Base-by-base conservation (phyloP, 1,140 invertebrate species). In the Panulirus ornatus region DNA sequence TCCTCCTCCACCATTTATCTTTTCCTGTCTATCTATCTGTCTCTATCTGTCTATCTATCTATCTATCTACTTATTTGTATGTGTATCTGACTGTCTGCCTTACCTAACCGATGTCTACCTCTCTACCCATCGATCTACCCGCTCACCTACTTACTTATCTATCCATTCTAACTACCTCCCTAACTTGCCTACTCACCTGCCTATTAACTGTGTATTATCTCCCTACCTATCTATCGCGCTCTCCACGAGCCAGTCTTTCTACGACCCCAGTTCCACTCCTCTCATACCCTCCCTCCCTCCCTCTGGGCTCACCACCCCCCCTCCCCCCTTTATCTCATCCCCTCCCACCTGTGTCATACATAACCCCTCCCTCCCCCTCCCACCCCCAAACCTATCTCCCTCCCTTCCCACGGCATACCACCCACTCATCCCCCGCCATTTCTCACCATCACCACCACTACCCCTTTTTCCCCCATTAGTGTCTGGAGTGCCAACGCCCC, bases 231-330 rank as follows among this genome's bases (percentile, higher is more conserved):
- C 70, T 34, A 8, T 34, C 70, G 8, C 70, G 6, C 30, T 34
- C 30, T 71, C 70, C 27, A 8, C 30, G 9, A 11, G 16, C 27
- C 30, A 11, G 70, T 71, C 70, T 71, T 14, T 71, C 70, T 71
- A 8, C 1, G n/a, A n/a, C n/a, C n/a, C n/a, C n/a, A 16, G 11
- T 36, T 44, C 2, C 30, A 22, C 34, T 40, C 0, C 54, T 36
- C 54, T 40, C 44, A 27, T 54, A 22, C 58, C 40, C 81, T 83
- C 81, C 40, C 58, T 83, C 58, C 66, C 81, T 83, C 58, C 8
- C 36, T 58, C 81, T 83, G 2, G 1, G 0, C 36, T n/a, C 19
- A 14, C 36, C 51, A 6, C 34, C 81, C 63, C 54, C 36, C 27
- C 27, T 34, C 36, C 54, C 30, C 27, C 36, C 36, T 83, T 22